phyloP scores from a whole-genome alignment of 2,888 invertebrate species.

The Hyposoter dolosus region DNA sequence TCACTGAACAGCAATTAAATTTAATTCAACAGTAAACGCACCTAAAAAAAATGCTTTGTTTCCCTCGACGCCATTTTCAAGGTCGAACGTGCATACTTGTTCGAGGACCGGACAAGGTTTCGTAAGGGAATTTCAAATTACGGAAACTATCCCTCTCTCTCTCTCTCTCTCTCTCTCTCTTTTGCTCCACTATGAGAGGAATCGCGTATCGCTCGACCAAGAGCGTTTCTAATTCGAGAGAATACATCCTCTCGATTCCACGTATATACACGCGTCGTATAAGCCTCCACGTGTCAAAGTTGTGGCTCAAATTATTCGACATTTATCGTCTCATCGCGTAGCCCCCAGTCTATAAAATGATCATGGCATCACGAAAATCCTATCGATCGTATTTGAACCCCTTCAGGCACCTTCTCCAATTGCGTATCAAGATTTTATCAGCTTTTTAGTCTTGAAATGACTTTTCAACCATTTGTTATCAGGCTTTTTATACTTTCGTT shows the following conservation, averaged over 20 bases:
- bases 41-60: not conserved
- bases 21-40: not conserved
- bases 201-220: constrained; percentile 34
- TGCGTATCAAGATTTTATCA: not conserved
- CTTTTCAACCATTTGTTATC: not conserved
- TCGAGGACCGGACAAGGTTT: not conserved
- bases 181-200: constrained; percentile 10
- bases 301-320: not conserved
- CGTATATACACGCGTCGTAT: not conserved
- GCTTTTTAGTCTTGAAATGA: not conserved
- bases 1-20: not conserved
- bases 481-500: not conserved
- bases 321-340: not conserved
- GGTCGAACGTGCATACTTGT: not conserved
- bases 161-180: not conserved
- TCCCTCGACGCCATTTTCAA: not conserved
- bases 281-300: not conserved
- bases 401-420: not conserved
- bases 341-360: not conserved
- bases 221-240: constrained; percentile 34
- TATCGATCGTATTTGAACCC: not conserved
- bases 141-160: not conserved
- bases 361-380: not conserved
- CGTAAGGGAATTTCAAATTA: not conserved
- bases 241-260: constrained; percentile 12